A percentile compares a stretch with the other conserved stretches of the same genome.
Evolutionary conservation across 2,888 invertebrate species (phyloP).

Genomic region (Adelphocoris suturalis): DNA sequence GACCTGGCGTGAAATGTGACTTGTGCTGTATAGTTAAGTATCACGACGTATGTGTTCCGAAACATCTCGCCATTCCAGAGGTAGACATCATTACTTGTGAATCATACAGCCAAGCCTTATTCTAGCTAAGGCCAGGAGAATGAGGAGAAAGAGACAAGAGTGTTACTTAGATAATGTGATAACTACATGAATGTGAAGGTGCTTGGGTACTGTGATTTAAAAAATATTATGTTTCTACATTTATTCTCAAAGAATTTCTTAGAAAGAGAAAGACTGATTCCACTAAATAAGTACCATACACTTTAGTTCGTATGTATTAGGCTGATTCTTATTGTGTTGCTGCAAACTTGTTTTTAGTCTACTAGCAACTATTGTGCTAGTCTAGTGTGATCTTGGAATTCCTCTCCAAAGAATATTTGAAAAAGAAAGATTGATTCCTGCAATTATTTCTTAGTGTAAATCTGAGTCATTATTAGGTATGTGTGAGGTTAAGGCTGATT

Average conservation of each 20-base stretch:
- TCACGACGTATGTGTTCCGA: too few species aligned
- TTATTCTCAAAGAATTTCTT: slow-evolving; percentile 31
- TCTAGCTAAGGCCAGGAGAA: slow-evolving; percentile 8
- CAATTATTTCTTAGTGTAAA: slow-evolving; percentile 39
- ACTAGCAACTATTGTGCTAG: slow-evolving; percentile 28
- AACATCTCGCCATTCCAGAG: too few species aligned
- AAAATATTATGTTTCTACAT: slow-evolving; percentile 9
- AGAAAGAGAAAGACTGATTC: slow-evolving; percentile 37
- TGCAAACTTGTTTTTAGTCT: slow-evolving; percentile 33
- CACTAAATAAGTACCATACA: slow-evolving; percentile 4
- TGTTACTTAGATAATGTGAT: too few species aligned
- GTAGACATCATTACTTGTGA: slow-evolving; percentile 16
- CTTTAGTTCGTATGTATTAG: background rate
- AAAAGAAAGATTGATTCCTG: slow-evolving; percentile 51
- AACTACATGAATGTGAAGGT: too few species aligned
- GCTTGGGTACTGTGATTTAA: slow-evolving; percentile 8
- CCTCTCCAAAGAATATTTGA: slow-evolving; percentile 34
- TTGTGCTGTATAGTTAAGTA: too few species aligned
- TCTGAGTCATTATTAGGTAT: slow-evolving; percentile 29
- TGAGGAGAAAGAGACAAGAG: slow-evolving; percentile 9
- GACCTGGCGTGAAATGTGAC: too few species aligned
- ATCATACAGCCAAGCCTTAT: background rate
- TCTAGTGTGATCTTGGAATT: slow-evolving; percentile 13
- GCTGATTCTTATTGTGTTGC: background rate
- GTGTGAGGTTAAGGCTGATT: slow-evolving; percentile 32